Conservation (phyloP, 1,140 invertebrate genomes). For the Lepeophtheirus salmonis region DNA sequence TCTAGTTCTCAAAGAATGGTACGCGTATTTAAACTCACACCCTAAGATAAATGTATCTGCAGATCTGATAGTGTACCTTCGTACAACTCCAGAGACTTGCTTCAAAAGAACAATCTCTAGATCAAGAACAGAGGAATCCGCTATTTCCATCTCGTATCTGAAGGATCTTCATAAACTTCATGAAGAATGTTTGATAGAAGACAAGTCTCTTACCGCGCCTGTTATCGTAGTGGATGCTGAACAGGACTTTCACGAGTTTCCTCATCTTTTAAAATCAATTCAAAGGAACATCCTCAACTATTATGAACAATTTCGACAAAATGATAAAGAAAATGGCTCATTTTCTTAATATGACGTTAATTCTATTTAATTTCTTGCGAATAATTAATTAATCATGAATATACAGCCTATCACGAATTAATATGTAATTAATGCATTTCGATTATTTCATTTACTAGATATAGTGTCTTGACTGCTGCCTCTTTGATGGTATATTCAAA, state of each 20-base stretch:
- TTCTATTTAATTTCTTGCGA: neutral
- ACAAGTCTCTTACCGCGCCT: constrained; percentile 18
- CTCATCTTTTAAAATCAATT: neutral
- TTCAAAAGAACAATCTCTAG: constrained; percentile 32
- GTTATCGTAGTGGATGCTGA: constrained; percentile 23
- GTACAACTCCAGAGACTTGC: constrained; percentile 32
- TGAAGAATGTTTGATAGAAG: constrained; percentile 28
- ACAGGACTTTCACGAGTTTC: constrained; percentile 14
- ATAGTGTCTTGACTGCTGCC: neutral
- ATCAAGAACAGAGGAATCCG: constrained; percentile 32
- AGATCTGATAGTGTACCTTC: constrained; percentile 38
- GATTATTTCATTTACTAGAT: neutral
- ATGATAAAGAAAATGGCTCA: neutral
- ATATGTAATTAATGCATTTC: neutral
- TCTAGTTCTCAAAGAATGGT: constrained; percentile 59
- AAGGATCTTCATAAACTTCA: constrained; percentile 29
- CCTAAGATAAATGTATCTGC: constrained; percentile 41
- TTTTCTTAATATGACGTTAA: neutral
- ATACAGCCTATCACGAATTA: neutral
- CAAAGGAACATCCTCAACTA: neutral
- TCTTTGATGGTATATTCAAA: neutral
- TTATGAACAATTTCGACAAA: neutral
- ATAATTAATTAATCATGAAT: neutral
- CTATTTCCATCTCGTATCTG: constrained; percentile 24
- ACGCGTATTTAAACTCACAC: constrained; percentile 46